Base-by-base conservation (phyloP, 2,113 vertebrate genomes). In the Fulmarus glacialis region DNA sequence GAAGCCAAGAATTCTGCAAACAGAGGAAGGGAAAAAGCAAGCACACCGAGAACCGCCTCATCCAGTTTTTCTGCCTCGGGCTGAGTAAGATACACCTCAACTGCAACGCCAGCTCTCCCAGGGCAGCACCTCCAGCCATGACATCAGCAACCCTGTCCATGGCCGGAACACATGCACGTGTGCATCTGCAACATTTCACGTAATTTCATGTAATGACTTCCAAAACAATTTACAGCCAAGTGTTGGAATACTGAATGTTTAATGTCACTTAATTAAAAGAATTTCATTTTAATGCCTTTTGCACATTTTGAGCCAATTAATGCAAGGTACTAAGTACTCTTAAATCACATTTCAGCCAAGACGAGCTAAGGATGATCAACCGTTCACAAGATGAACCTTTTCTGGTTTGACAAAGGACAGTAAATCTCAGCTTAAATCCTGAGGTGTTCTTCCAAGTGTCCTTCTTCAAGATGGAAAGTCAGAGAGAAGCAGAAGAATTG, bases 41-140 rank as follows among this genome's bases (percentile, higher is more conserved):
- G 62, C 15, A 5, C 82, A 32, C 2, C 2, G 2, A 58, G 89
- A 96, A 93, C 82, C 70, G 93, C 95, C 86, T 90, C 26, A 1
- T 19, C 85, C 97, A 89, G 96, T 93, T 95, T 93, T 93, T 90
- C 83, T 88, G 94, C 96, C 97, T 81, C 2, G 0, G 95, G 80
- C 47, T 73, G 83, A 70, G 95, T 24, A 6, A 86, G 91, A 62
- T 84, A 30, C 67, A 87, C 45, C 83, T 78, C 59, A 4, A 9
- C 66, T 42, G 96, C 22, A 64, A 72, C 52, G 50, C 71, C 93
- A 89, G 47, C 85, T 83, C 89, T 91, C 45, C 93, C 90, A 23
- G 94, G 89, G 89, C 72, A 5, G 91, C 91, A 94, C 79, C 88
- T 75, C 95, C 89, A 75, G 27, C 64, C 67, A 9, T 26, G 72